Conservation (phyloP, 2,888 invertebrate species). For the Nephrotoma flavescens region DNA sequence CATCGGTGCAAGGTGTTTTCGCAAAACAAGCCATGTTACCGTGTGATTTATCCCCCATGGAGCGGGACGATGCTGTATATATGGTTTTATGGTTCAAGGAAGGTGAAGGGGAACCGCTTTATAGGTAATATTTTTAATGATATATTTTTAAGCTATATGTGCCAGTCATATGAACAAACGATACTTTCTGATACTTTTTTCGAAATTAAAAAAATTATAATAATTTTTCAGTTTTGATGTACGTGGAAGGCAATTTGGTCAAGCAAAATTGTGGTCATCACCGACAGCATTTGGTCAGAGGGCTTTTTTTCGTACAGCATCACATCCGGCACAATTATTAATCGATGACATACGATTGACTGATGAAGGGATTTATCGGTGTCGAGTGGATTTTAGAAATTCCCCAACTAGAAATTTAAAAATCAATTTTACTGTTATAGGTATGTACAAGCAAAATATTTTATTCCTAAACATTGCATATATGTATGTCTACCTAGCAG, state of each 20-base stretch:
- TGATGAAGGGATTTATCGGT: slow-evolving; percentile 57
- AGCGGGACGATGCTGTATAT: slow-evolving; percentile 65
- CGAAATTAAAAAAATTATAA: neutral
- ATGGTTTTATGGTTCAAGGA: slow-evolving; percentile 87
- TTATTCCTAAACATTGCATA: neutral
- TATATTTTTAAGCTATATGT: neutral
- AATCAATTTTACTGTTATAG: slow-evolving; percentile 59
- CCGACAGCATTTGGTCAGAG: slow-evolving; percentile 59
- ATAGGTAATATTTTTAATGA: slow-evolving; percentile 45
- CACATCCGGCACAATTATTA: slow-evolving; percentile 66
- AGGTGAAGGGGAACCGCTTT: slow-evolving; percentile 66
- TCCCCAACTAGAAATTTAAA: slow-evolving; percentile 57
- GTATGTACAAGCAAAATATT: slow-evolving; percentile 33
- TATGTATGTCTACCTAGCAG: neutral
- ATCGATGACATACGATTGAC: slow-evolving; percentile 40
- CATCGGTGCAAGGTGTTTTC: slow-evolving; percentile 66
- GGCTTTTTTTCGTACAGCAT: slow-evolving; percentile 69
- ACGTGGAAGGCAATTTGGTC: slow-evolving; percentile 51
- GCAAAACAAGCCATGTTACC: slow-evolving; percentile 71
- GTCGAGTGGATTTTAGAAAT: slow-evolving; percentile 59
- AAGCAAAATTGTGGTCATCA: slow-evolving; percentile 73
- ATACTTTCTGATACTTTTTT: neutral
- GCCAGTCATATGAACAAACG: neutral
- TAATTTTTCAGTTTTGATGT: slow-evolving; percentile 49
- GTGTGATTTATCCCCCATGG: slow-evolving; percentile 69